Evolutionary conservation across 2,113 vertebrate genomes (phyloP), one percentile per base, ranked within the genome.

Genomic region (Daboia siamensis): DNA sequence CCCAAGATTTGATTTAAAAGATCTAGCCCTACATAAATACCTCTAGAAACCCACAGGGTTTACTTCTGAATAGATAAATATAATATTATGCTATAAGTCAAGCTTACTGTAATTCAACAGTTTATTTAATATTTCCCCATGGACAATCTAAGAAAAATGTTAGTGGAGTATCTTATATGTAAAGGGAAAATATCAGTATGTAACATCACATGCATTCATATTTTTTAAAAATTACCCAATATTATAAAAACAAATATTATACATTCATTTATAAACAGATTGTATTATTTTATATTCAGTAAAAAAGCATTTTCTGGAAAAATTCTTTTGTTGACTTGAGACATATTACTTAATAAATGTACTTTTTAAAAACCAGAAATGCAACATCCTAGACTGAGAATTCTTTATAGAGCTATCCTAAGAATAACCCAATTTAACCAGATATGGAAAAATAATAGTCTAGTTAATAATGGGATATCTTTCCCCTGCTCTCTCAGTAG

Each of bases 121-220:
- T n/a, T 92, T 96, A 96, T 94, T 97, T 96, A 94, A 96, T 21
- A 33, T 1, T 94, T 88, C 46, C 24, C 21, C 24, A 29, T 11
- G 90, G 91, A 4, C 55, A 88, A 39, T 56, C 93, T 46, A 90
- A 94, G 56, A 5, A 17, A 44, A 94, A 88, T 90, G 5, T 90
- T 91, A 5, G 3, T 13, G 23, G 57, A 7, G 44, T 39, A 44
- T 39, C 29, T 61, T 84, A 29, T 13, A 52, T 24, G 12, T 52
- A 21, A 51, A 29, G 57, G 44, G 84, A 93, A 93, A 57, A 89
- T 74, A 24, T 93, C 10, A 44, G 93, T 91, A 95, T 52, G 29
- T 87, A 90, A 59, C 52, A 57, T 93, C 17, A 90, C 46, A 15
- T 5, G 26, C 2, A 57, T 8, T 8, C 9, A 54, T 46, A 57